Conservation (phyloP, 2,888 invertebrate genomes). For the Agonopterix arenella region DNA sequence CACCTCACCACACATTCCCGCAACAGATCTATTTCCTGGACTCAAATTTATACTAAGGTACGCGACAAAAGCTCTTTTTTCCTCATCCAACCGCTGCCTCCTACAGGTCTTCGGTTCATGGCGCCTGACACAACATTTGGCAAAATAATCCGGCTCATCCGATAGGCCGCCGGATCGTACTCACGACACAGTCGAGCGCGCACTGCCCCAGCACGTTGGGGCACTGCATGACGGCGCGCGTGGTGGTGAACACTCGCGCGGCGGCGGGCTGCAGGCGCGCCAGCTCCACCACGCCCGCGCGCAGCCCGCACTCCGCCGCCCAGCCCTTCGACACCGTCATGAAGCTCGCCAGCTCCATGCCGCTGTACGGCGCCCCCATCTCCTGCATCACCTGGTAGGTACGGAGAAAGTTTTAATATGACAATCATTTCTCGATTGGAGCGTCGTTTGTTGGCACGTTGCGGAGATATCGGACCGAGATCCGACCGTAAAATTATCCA, state of each 20-base stretch:
- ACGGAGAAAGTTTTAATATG: too few species aligned
- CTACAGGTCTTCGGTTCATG: too few species aligned
- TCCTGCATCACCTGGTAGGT: constrained; percentile 81
- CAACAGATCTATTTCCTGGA: too few species aligned
- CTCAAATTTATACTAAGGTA: too few species aligned
- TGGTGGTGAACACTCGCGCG: background rate
- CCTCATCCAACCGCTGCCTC: too few species aligned
- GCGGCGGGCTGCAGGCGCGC: background rate
- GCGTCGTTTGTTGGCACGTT: too few species aligned
- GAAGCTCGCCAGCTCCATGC: constrained; percentile 92
- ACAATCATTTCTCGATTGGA: too few species aligned
- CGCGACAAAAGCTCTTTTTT: too few species aligned
- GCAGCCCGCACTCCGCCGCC: background rate
- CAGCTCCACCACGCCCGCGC: background rate
- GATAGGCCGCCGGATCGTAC: constrained; percentile 76
- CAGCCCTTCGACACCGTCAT: constrained; percentile 58
- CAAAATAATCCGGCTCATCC: background rate
- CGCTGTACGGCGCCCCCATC: constrained; percentile 88
- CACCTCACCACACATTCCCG: background rate
- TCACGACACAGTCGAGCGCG: constrained; percentile 88
- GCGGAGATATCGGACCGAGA: too few species aligned
- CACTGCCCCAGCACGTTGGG: constrained; percentile 92
- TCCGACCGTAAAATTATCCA: too few species aligned
- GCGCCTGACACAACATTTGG: background rate
- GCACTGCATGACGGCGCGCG: constrained; percentile 87